Evolutionary conservation across 2,113 vertebrate genomes (phyloP), one percentile per base, ranked within the genome.

Genomic region (Apeltes quadracus): DNA sequence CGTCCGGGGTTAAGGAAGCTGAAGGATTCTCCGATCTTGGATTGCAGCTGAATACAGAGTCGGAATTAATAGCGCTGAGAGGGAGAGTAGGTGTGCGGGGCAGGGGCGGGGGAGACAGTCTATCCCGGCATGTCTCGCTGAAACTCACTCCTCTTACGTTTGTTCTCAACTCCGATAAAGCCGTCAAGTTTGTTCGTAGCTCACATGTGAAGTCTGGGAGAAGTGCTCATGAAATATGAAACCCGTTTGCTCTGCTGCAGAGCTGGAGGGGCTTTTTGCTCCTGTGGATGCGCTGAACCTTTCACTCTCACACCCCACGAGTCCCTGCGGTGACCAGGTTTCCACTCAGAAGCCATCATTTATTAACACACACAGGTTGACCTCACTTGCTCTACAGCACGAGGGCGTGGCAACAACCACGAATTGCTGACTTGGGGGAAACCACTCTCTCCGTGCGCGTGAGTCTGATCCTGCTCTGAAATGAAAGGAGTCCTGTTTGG

Each of bases 141-240:
- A 64, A 72, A 50, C 74, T 22, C 41, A 7, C 61, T 62, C 66
- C 54, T 68, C 72, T 34, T 34, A 34, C 11, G 64, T 70, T 64
- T 51, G 76, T 82, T 87, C 22, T 86, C 78, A 74, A 70, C 84
- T 81, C 78, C 78, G 38, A 88, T 88, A 82, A 89, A 90, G 82
- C 79, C 59, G 70, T 86, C 57, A 73, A 74, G 63, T 83, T 89
- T 79, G 79, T 82, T 86, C 65, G 14, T 10, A 55, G 76, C 67
- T 75, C 64, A 58, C 80, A 72, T 84, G 72, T 85, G 75, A 84
- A 88, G 81, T 73, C 69, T 70, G 69, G 71, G 61, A 74, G 81
- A 87, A 89, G 88, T 75, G 84, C 82, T 93, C 87, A 92, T 94
- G 84, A 93, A 93, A 93, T 91, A 94, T 93, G 76, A 81, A 91